A percentile compares a stretch with the other conserved stretches of the same genome.
Conservation (phyloP, 2,113 vertebrate genomes). For the Atherinomorus stipes region DNA sequence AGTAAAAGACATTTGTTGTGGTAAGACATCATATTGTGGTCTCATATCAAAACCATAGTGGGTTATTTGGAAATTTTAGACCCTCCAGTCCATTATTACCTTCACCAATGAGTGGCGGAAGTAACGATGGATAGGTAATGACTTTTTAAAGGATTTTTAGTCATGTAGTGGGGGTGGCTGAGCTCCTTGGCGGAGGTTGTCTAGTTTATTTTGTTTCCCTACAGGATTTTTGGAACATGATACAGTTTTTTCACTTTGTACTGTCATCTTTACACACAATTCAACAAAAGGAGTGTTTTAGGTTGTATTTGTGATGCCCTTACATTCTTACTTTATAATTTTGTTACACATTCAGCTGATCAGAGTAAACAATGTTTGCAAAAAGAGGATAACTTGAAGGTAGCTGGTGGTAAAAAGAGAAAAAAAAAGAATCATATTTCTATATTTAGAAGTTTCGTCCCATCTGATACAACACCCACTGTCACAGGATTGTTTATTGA, state of each 20-base stretch:
- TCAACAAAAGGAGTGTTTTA: background rate
- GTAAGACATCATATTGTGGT: too few relatives aligned
- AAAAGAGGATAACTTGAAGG: constrained; percentile 31
- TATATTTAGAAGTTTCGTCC: constrained; percentile 28
- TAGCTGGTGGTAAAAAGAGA: background rate
- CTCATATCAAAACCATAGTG: background rate
- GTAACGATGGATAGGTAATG: too few relatives aligned
- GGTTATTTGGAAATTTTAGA: background rate
- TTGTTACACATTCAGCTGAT: background rate
- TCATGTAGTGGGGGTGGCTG: too few relatives aligned
- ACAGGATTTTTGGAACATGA: too few relatives aligned
- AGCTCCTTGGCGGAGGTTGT: too few relatives aligned
- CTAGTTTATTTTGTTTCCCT: too few relatives aligned
- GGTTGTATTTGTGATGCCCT: too few relatives aligned
- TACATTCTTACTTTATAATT: too few relatives aligned
- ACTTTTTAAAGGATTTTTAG: too few relatives aligned
- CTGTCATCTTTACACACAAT: background rate
- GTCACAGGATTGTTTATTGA: constrained; percentile 13
- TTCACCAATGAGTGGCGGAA: too few relatives aligned
- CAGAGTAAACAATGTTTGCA: background rate
- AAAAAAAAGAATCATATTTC: background rate
- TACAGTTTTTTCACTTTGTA: background rate
- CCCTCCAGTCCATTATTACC: too few relatives aligned
- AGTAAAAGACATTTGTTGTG: background rate
- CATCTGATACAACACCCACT: background rate